Conservation (phyloP, 2,888 invertebrate genomes). For the Pasiphila rectangulata region DNA sequence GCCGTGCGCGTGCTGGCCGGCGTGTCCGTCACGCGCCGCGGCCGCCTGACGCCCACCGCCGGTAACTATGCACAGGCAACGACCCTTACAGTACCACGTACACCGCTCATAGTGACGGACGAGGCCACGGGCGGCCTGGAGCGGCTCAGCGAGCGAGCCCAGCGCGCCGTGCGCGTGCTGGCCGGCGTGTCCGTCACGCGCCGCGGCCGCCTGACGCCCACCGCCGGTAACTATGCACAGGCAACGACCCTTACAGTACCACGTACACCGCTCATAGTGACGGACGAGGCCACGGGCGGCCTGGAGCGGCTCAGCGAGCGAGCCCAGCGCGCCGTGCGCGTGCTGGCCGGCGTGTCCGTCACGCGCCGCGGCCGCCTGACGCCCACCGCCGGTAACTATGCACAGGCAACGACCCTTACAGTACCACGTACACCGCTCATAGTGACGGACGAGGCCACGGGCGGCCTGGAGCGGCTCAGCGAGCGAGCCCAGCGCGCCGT, state of each 20-base stretch:
- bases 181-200: slow-evolving; percentile 92
- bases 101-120: slow-evolving; percentile 93
- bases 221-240: slow-evolving; percentile 44
- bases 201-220: slow-evolving; percentile 88
- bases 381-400: slow-evolving; percentile 59
- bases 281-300: slow-evolving; percentile 91
- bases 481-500: no score
- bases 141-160: slow-evolving; percentile 83
- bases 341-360: slow-evolving; percentile 89
- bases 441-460: no score
- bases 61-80: slow-evolving; percentile 75
- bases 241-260: slow-evolving; percentile 84
- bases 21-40: slow-evolving; percentile 90
- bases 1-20: slow-evolving; percentile 87
- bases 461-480: no score
- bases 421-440: no score
- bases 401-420: no score
- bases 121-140: slow-evolving; percentile 92
- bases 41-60: slow-evolving; percentile 84
- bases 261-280: slow-evolving; percentile 94
- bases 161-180: slow-evolving; percentile 82
- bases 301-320: slow-evolving; percentile 87
- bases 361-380: slow-evolving; percentile 90
- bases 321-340: slow-evolving; percentile 75
- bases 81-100: slow-evolving; percentile 84